Evolutionary conservation across 2,797 vertebrate genomes (phyloP), one percentile per base, ranked within the genome.

Genomic region (Scyliorhinus canicula): DNA sequence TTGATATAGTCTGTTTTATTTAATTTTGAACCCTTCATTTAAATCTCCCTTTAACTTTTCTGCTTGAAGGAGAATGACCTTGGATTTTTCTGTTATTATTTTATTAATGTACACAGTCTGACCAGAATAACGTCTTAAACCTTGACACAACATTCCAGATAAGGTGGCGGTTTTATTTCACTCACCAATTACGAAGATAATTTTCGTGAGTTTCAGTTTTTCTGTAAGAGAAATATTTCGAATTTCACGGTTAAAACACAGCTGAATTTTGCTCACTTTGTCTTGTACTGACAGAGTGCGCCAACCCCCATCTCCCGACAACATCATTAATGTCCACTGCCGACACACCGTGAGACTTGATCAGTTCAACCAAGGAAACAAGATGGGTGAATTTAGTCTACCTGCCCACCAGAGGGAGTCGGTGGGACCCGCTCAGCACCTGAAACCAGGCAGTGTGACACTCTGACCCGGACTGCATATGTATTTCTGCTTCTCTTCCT

Each of bases 121-220:
- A 44, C 1, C 19, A 24, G 19, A 40, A 26, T 26, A 35, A 31
- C 7, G 35, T 35, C 4, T 35, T n/a, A 14, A 88, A 65, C 19
- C n/a, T 40, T 91, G 44, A 14, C 57, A 40, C 40, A 4, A 44
- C 7, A 11, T 65, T 24, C 60, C 88, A 28, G 52, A 88, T 21
- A 65, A 63, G 19, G 1, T 52, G 50, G 0, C 1, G 11, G 47
- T 3, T n/a, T 26, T 57, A 57, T 57, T 88, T 91, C 44, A 91
- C 88, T 91, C 88, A 0, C 96, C 95, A 74, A 97, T 95, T 79
- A 96, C 88, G 2, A 96, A 97, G 96, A 96, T 63, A 85, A 96
- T 96, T 63, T 95, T 55, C 28, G 82, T 63, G 0, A 35, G 86
- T 88, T 95, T 95, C 91, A 96, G 95, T 84, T 95, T 95, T 55